phyloP scores from a whole-genome alignment of 2,888 invertebrate genomes.

The Microplitis deprimator region DNA sequence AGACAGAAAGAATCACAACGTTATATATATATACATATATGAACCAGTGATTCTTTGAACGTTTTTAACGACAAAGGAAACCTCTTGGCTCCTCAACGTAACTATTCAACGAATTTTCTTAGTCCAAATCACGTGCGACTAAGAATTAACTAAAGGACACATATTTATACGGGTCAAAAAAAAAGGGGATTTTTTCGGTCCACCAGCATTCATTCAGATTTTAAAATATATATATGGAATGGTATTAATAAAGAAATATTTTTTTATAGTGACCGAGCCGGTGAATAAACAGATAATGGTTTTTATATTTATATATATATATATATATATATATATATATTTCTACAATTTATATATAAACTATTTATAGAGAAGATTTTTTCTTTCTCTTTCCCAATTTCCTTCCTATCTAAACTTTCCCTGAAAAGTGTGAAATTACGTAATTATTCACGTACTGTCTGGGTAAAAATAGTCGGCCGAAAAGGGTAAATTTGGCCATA shows the following conservation, averaged over 20 bases:
- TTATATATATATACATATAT: slow-evolving; percentile 7
- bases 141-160: not conserved
- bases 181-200: not conserved
- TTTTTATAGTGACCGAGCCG: not conserved
- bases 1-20: slow-evolving; percentile 5
- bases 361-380: too few species aligned
- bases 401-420: too few species aligned
- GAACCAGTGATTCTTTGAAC: slow-evolving; percentile 63
- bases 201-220: not conserved
- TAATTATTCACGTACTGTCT: too few species aligned
- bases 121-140: not conserved
- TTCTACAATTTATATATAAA: too few species aligned
- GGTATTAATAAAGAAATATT: not conserved
- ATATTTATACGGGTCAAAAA: not conserved
- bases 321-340: too few species aligned
- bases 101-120: slow-evolving; percentile 22
- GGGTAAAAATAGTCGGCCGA: too few species aligned
- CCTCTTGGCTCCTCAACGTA: slow-evolving; percentile 17
- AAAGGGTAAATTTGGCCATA: too few species aligned
- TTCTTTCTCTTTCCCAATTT: too few species aligned
- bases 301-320: too few species aligned
- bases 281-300: too few species aligned
- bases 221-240: not conserved
- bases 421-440: too few species aligned
- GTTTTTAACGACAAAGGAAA: slow-evolving; percentile 51